Evolutionary conservation across 2,888 invertebrate genomes (phyloP).

Genomic region (Dione vanillae): DNA sequence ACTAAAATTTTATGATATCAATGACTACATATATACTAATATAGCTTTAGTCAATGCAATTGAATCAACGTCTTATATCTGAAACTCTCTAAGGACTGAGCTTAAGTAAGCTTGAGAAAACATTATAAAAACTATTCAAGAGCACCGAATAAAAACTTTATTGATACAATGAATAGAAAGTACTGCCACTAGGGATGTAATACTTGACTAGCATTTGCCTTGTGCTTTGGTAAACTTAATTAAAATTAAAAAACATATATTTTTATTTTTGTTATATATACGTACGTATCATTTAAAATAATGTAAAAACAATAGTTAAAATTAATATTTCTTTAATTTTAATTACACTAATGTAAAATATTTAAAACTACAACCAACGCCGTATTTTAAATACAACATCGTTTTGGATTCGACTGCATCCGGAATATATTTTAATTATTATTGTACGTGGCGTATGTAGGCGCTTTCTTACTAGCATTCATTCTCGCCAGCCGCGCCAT

Average conservation of each 20-base stretch:
- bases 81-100: slow-evolving; percentile 15
- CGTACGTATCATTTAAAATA: too few species aligned
- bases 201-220: slow-evolving; percentile 30
- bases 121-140: slow-evolving; percentile 46
- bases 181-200: slow-evolving; percentile 55
- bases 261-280: too few species aligned
- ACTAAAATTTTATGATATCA: not conserved
- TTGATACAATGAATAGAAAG: slow-evolving; percentile 58
- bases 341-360: too few species aligned
- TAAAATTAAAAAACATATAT: too few species aligned
- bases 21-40: too few species aligned
- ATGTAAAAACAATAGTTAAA: too few species aligned
- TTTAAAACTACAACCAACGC: too few species aligned
- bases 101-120: slow-evolving; percentile 40
- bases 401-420: too few species aligned
- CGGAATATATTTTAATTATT: too few species aligned
- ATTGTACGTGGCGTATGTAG: slow-evolving; percentile 94
- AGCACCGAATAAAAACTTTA: slow-evolving; percentile 50
- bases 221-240: slow-evolving; percentile 24
- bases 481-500: slow-evolving; percentile 90
- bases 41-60: slow-evolving; percentile 3
- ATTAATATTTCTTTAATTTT: too few species aligned
- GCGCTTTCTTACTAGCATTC: slow-evolving; percentile 90
- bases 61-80: slow-evolving; percentile 21
- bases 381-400: too few species aligned